Percentiles rank a stretch among this genome's conserved stretches.
Conservation (phyloP, 2,888 invertebrate species). For the Drosophila trichaetosa region DNA sequence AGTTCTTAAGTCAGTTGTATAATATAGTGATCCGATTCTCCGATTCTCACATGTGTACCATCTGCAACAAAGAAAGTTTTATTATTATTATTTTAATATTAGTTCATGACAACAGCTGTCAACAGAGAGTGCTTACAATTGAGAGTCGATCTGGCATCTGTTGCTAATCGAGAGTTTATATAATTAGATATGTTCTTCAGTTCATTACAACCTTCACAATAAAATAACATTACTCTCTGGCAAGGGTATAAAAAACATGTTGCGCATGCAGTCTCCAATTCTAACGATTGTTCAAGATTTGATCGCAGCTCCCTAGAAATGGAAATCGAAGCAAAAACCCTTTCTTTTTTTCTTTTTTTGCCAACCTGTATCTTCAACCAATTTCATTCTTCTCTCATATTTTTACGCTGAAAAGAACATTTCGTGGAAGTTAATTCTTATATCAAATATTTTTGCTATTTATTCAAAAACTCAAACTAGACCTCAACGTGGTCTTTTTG, state of each 20-base stretch:
- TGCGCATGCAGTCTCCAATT: conserved; percentile 57
- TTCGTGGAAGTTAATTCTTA: conserved; percentile 73
- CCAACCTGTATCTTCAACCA: conserved; percentile 33
- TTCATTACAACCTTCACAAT: background rate
- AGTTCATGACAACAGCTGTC: background rate
- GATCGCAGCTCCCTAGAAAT: conserved; percentile 51
- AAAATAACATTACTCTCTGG: background rate
- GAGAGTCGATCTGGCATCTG: background rate
- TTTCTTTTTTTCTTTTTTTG: conserved; percentile 30
- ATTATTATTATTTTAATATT: background rate
- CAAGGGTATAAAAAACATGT: conserved; percentile 42
- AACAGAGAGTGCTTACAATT: background rate
- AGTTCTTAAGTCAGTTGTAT: background rate
- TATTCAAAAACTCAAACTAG: conserved; percentile 41
- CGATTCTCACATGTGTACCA: background rate
- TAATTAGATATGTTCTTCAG: background rate
- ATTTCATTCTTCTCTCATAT: conserved; percentile 11
- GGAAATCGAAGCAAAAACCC: conserved; percentile 47
- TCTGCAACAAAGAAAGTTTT: background rate
- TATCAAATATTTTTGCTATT: conserved; percentile 51
- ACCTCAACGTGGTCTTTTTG: conserved; percentile 28
- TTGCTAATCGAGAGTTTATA: background rate
- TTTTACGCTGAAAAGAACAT: conserved; percentile 47
- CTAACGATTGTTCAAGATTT: conserved; percentile 30
- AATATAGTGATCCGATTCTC: background rate